phyloP scores from a whole-genome alignment of 2,797 vertebrate species.

The Dromococcyx pavoninus region DNA sequence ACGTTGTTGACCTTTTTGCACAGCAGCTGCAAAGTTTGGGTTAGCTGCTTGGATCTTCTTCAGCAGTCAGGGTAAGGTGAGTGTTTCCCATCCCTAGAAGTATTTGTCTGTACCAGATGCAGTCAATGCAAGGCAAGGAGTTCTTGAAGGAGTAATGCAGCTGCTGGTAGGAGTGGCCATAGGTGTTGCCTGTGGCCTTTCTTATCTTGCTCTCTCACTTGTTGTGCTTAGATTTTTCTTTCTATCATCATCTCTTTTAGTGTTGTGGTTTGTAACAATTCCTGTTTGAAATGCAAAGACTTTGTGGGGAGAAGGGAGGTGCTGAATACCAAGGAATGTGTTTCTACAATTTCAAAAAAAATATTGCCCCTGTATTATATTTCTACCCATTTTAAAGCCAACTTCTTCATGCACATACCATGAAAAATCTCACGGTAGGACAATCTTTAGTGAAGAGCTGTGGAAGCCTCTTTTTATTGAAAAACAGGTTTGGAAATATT shows the following conservation, averaged over 20 bases:
- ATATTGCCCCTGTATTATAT: not conserved
- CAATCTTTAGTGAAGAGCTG: not conserved
- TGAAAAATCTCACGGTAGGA: not conserved
- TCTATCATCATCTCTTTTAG: not conserved
- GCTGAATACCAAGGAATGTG: no score
- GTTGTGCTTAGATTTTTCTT: not conserved
- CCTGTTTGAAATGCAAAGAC: not conserved
- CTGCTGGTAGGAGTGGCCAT: not conserved
- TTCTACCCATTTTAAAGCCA: not conserved
- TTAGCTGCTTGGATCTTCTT: not conserved
- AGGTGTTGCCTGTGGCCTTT: not conserved
- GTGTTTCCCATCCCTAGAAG: not conserved
- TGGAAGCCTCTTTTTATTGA: not conserved
- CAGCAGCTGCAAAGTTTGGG: not conserved
- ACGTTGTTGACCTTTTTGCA: constrained; percentile 13
- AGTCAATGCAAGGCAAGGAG: fast-evolving
- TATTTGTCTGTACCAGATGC: not conserved
- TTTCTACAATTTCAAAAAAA: no score
- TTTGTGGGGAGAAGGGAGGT: not conserved
- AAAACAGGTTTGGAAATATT: not conserved
- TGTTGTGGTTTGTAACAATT: not conserved
- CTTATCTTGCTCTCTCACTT: not conserved
- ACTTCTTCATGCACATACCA: not conserved
- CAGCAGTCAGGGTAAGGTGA: fast-evolving
- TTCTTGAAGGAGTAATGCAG: not conserved